These are phyloP conservation scores for Beris chalybata DNA, from an alignment of 2,888 invertebrate species.

Conservation along the genomic window DNA sequence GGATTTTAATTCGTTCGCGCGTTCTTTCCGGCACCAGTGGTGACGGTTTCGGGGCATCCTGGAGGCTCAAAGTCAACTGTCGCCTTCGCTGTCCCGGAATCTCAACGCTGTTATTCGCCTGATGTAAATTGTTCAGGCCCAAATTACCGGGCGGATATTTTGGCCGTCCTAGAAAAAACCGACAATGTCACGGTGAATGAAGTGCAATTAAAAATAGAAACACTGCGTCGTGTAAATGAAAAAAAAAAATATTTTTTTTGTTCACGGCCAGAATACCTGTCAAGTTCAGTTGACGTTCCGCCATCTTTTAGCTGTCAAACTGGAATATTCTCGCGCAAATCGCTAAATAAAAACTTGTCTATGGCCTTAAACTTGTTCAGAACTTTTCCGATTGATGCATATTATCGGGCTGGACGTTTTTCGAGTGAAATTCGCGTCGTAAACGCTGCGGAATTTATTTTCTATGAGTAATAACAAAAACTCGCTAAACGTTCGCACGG, in stretches of 20 bases:
- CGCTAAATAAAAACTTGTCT: constrained; percentile 2
- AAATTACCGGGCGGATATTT: constrained; percentile 49
- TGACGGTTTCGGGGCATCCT: constrained; percentile 49
- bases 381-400: background rate
- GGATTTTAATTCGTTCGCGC: constrained; percentile 62
- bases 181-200: constrained; percentile 31
- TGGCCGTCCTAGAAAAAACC: constrained; percentile 28
- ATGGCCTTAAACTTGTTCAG: background rate
- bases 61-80: constrained; percentile 63
- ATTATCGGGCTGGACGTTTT: constrained; percentile 8
- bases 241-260: background rate
- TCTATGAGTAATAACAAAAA: constrained; percentile 29
- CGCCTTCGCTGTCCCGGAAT: constrained; percentile 59
- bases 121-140: constrained; percentile 49
- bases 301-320: constrained; percentile 44
- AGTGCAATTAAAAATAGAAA: constrained; percentile 33
- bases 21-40: constrained; percentile 44
- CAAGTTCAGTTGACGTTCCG: constrained; percentile 55
- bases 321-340: background rate
- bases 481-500: constrained; percentile 13
- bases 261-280: constrained; percentile 44
- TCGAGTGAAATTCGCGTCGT: constrained; percentile 5
- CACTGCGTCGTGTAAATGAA: background rate
- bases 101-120: constrained; percentile 50
- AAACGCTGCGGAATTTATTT: background rate